Evolutionary conservation across 2,113 vertebrate species (phyloP).

Genomic region (Hydrolagus affinis): DNA sequence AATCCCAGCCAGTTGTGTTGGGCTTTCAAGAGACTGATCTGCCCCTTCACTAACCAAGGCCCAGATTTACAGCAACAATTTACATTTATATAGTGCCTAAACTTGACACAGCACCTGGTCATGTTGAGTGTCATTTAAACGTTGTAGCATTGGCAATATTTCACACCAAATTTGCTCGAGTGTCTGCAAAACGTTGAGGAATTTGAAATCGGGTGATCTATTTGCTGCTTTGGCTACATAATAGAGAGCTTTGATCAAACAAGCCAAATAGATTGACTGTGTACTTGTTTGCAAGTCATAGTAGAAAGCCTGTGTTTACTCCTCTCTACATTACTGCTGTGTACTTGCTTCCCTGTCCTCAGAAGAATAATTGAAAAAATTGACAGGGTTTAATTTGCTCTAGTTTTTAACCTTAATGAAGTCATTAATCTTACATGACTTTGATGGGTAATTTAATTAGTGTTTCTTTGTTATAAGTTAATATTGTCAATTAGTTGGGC

Average conservation of each 20-base stretch:
- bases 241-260: neutral
- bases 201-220: neutral
- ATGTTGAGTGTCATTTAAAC: neutral
- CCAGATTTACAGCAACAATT: neutral
- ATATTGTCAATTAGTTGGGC: constrained; percentile 52
- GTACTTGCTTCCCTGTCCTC: neutral
- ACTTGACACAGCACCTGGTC: too few species aligned
- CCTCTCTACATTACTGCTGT: neutral
- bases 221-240: neutral
- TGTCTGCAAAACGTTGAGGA: neutral
- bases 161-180: neutral
- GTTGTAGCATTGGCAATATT: neutral
- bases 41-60: neutral
- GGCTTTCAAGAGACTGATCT: neutral
- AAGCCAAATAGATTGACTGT: neutral
- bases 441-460: constrained; percentile 60
- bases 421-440: constrained; percentile 51
- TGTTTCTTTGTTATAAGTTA: constrained; percentile 54
- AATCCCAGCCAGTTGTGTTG: neutral
- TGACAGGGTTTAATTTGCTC: constrained; percentile 45
- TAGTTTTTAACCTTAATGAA: constrained; percentile 40
- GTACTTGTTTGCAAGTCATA: neutral
- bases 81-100: too few species aligned
- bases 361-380: constrained; percentile 40
- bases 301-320: neutral